These are phyloP conservation scores for Mesoligia furuncula DNA, from an alignment of 2,888 invertebrate genomes.

Conservation along the genomic window DNA sequence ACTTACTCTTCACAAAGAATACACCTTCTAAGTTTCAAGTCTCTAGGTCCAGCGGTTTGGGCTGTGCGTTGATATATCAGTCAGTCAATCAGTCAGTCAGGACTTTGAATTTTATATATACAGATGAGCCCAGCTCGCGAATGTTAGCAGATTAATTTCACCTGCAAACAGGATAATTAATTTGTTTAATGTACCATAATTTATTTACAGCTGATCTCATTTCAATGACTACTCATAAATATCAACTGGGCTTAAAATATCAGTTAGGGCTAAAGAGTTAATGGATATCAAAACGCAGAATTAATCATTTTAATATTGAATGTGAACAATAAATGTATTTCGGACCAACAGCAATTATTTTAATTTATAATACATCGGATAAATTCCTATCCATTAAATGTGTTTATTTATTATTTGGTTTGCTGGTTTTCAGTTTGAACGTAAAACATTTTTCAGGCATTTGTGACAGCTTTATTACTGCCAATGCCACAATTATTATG, in stretches of 20 bases:
- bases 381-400: background rate
- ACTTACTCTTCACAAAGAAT: too few relatives aligned
- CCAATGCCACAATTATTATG: too few relatives aligned
- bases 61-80: too few relatives aligned
- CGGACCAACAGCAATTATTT: background rate
- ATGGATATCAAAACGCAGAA: slow-evolving; percentile 29
- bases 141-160: slow-evolving; percentile 1
- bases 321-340: background rate
- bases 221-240: slow-evolving; percentile 11
- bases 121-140: background rate
- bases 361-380: background rate
- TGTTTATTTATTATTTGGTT: slow-evolving; percentile 9
- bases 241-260: slow-evolving; percentile 2
- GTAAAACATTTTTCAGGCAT: background rate
- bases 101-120: too few relatives aligned
- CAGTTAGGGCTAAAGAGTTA: background rate
- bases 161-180: background rate
- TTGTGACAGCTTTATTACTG: background rate
- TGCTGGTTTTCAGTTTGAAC: background rate
- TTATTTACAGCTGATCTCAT: slow-evolving; percentile 16
- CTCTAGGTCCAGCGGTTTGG: too few relatives aligned
- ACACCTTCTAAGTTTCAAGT: too few relatives aligned
- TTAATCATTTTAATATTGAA: slow-evolving; percentile 25
- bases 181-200: slow-evolving; percentile 8
- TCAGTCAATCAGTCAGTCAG: too few relatives aligned